Conservation (phyloP, 2,888 invertebrate species). For the Microchrysa polita region DNA sequence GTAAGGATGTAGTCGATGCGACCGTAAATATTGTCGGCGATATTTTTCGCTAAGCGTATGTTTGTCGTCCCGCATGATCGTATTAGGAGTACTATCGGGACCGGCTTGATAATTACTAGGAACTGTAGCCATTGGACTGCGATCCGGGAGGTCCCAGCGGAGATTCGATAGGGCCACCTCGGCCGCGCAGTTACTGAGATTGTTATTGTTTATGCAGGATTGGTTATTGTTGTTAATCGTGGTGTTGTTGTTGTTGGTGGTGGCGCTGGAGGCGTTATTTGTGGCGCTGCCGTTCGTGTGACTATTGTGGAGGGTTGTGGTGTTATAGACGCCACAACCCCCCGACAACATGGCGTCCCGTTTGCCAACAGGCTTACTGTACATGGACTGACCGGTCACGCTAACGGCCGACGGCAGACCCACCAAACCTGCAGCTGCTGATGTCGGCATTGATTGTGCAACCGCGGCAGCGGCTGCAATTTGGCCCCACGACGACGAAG, state of each 20-base stretch:
- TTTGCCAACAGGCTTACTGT: constrained; percentile 58
- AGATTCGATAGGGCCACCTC: constrained; percentile 49
- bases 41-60: constrained; percentile 67
- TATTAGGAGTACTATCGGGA: constrained; percentile 59
- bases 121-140: constrained; percentile 65
- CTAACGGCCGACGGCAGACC: constrained; percentile 47
- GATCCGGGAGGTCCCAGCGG: constrained; percentile 58
- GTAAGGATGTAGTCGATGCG: constrained; percentile 70
- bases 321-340: constrained; percentile 54
- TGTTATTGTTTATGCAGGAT: constrained; percentile 49
- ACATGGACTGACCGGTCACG: constrained; percentile 50
- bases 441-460: constrained; percentile 54
- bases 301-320: constrained; percentile 50
- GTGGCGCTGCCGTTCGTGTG: constrained; percentile 48
- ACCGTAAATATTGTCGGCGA: constrained; percentile 67
- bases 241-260: constrained; percentile 44
- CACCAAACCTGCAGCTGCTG: constrained; percentile 47
- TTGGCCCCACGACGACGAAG: constrained; percentile 60
- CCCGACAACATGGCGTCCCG: constrained; percentile 65
- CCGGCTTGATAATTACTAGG: constrained; percentile 66
- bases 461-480: constrained; percentile 60
- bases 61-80: constrained; percentile 48
- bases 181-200: constrained; percentile 41
- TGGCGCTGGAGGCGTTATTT: neutral
- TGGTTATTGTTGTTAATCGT: constrained; percentile 52